Percentiles rank a stretch among this genome's conserved stretches.
These are phyloP conservation scores for Pediacus dermestoides DNA, from an alignment of 2,888 invertebrate genomes.

Conservation along the genomic window DNA sequence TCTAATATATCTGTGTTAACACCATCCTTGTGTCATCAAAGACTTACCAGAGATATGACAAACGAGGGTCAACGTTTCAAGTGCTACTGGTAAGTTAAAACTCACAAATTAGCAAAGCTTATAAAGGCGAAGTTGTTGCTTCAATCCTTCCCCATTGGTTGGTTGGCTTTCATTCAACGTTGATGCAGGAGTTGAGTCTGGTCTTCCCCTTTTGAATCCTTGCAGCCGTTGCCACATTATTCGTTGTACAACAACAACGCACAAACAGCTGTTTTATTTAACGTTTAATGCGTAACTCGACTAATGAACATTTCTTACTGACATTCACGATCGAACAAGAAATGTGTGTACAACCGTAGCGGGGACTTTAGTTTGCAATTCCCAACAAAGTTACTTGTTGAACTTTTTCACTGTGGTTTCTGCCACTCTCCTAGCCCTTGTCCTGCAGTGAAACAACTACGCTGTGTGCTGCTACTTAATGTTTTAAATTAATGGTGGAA, in stretches of 20 bases:
- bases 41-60: slow-evolving; percentile 17
- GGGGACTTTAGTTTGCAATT: slow-evolving; percentile 10
- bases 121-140: slow-evolving; percentile 17
- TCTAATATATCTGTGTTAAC: too few relatives aligned
- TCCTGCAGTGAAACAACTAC: too few relatives aligned
- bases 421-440: too few relatives aligned
- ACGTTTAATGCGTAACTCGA: slow-evolving; percentile 32
- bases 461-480: too few relatives aligned
- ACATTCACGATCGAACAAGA: slow-evolving; percentile 29
- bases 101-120: slow-evolving; percentile 25
- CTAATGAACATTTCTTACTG: slow-evolving; percentile 31
- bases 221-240: slow-evolving; percentile 35
- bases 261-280: slow-evolving; percentile 36
- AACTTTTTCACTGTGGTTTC: too few relatives aligned
- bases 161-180: too few relatives aligned
- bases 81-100: slow-evolving; percentile 20
- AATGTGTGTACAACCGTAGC: slow-evolving; percentile 17
- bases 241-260: slow-evolving; percentile 31
- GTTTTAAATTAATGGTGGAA: too few relatives aligned
- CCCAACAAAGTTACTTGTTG: slow-evolving; percentile 8
- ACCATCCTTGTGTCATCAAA: too few relatives aligned
- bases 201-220: too few relatives aligned
- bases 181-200: too few relatives aligned
- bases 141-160: too few relatives aligned
- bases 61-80: slow-evolving; percentile 18